Evolutionary conservation across 2,113 vertebrate species (phyloP).

Genomic region (Tetrao urogallus): DNA sequence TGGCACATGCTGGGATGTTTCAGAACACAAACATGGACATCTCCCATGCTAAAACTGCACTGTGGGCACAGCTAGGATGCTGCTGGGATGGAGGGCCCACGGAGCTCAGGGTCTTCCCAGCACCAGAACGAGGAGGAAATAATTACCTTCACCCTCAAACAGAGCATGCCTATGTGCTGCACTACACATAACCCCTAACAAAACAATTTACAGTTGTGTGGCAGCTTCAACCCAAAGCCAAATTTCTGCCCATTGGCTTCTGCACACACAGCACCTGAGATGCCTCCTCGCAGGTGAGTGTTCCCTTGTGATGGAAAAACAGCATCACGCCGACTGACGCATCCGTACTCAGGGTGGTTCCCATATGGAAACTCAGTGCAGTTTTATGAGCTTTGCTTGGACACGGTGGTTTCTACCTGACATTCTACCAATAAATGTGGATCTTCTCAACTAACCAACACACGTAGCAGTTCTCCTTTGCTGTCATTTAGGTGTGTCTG

Average conservation of each 20-base stretch:
- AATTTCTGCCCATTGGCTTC: accelerated
- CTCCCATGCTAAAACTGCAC: slow-evolving; percentile 10
- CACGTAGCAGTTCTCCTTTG: not conserved
- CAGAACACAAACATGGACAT: slow-evolving; percentile 26
- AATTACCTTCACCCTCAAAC: not conserved
- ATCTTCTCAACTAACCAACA: not conserved
- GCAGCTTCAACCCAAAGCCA: not conserved
- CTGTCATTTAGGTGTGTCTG: not conserved
- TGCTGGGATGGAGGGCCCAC: not conserved
- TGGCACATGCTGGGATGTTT: not conserved
- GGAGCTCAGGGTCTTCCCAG: not conserved
- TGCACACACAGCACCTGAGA: not conserved
- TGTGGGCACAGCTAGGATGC: not conserved
- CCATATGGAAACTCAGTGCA: not conserved
- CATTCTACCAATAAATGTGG: not conserved
- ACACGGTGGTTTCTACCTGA: not conserved
- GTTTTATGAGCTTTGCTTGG: not conserved
- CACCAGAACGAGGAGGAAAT: not conserved
- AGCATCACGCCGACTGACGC: not conserved
- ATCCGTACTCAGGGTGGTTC: not conserved
- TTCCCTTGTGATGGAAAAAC: not conserved
- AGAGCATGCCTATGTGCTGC: accelerated
- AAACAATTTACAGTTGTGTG: not conserved
- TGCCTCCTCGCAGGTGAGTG: not conserved
- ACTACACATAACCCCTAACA: accelerated